phyloP scores from a whole-genome alignment of 2,113 vertebrate species.

The Corythoichthys intestinalis region DNA sequence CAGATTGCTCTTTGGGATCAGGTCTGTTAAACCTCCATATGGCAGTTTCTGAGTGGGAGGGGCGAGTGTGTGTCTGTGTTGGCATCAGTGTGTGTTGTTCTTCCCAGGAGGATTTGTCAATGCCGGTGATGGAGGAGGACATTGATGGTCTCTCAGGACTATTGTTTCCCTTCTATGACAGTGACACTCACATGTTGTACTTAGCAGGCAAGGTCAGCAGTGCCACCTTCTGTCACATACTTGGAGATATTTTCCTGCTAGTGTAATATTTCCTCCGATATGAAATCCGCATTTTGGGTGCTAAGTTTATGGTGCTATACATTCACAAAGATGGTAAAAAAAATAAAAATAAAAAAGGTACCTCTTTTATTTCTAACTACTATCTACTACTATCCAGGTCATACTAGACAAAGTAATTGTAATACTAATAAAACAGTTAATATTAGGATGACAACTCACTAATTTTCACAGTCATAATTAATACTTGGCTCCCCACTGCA shows the following conservation, averaged over 20 bases:
- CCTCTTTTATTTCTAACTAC: too few species aligned
- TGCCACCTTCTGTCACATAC: neutral
- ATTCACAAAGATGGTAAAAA: neutral
- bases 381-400: too few species aligned
- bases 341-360: too few species aligned
- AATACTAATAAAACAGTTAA: too few species aligned
- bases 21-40: constrained; percentile 69
- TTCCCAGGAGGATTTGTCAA: constrained; percentile 82
- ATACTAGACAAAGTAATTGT: too few species aligned
- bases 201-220: constrained; percentile 88
- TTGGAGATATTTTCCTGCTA: neutral
- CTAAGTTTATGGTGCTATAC: neutral
- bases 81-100: constrained; percentile 13
- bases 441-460: too few species aligned
- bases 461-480: too few species aligned
- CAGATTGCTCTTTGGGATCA: constrained; percentile 98
- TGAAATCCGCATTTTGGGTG: neutral
- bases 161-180: constrained; percentile 92
- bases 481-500: too few species aligned
- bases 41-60: neutral
- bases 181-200: constrained; percentile 96
- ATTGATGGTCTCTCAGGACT: constrained; percentile 93
- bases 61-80: neutral
- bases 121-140: constrained; percentile 91
- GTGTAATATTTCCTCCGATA: neutral